These are phyloP conservation scores for Aphelenchoides fujianensis DNA, from an alignment of 1,140 invertebrate genomes.

Conservation along the genomic window DNA sequence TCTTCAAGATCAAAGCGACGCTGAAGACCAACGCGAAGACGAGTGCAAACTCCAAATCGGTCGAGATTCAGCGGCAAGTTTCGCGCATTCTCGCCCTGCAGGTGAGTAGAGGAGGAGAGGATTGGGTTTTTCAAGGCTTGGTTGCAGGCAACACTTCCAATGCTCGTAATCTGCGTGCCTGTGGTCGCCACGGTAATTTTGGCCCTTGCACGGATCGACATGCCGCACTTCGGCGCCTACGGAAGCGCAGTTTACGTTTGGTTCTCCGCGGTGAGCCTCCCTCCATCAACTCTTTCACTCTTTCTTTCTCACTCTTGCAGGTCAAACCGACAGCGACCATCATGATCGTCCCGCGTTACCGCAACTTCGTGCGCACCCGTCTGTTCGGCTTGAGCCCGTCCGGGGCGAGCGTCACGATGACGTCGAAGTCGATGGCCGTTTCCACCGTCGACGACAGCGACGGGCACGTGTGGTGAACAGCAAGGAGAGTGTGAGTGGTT, in stretches of 20 bases:
- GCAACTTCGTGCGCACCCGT: background rate
- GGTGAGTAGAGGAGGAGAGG: no score
- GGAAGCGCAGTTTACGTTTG: background rate
- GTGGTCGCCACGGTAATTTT: background rate
- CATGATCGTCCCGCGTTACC: background rate
- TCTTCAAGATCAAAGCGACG: background rate
- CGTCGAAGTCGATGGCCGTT: background rate
- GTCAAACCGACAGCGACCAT: slow-evolving; percentile 1
- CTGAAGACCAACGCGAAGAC: background rate
- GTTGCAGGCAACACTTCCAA: background rate
- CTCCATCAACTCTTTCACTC: background rate
- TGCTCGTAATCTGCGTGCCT: background rate
- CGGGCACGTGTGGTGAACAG: background rate
- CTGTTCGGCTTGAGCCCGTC: background rate
- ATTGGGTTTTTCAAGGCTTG: no score
- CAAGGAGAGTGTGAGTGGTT: no score
- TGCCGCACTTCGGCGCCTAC: background rate
- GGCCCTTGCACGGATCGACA: background rate
- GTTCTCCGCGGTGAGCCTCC: background rate
- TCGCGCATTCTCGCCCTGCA: background rate
- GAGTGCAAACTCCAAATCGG: background rate
- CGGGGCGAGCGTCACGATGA: background rate
- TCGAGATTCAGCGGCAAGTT: background rate
- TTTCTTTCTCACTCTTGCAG: no score
- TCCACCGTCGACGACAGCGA: background rate